These are phyloP conservation scores for Malurus splendens DNA, from an alignment of 2,797 vertebrate genomes.

Conservation along the genomic window DNA sequence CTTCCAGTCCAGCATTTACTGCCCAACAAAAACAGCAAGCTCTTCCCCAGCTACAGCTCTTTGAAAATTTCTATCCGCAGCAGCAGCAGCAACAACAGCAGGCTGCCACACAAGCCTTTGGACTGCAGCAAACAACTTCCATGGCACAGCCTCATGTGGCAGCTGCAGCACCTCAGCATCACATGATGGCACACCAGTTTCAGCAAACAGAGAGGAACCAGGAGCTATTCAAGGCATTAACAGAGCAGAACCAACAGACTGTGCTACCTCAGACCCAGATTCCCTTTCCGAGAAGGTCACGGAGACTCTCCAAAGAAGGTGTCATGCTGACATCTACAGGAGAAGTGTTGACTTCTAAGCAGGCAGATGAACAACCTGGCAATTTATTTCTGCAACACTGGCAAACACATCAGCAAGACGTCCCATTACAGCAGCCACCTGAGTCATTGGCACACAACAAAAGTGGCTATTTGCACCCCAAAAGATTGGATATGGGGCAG, in stretches of 20 bases:
- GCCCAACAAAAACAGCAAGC: conserved; percentile 73
- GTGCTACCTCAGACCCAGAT: conserved; percentile 76
- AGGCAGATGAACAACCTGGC: conserved; percentile 64
- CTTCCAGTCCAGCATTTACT: conserved; percentile 82
- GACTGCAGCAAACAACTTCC: conserved; percentile 61
- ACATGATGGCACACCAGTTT: conserved; percentile 68
- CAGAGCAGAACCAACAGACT: conserved; percentile 71
- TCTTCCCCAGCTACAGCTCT: conserved; percentile 75
- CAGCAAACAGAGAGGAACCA: conserved; percentile 73
- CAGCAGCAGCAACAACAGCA: conserved; percentile 55
- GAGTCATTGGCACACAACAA: conserved; percentile 59
- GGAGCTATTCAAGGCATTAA: conserved; percentile 74
- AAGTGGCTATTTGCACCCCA: conserved; percentile 26
- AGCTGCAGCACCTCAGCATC: conserved; percentile 66
- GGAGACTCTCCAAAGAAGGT: conserved; percentile 91
- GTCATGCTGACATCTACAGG: conserved; percentile 72
- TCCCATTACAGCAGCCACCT: conserved; percentile 59
- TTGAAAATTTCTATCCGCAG: conserved; percentile 81
- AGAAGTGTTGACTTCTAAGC: conserved; percentile 60
- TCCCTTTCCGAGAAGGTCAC: conserved; percentile 83
- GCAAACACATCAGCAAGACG: conserved; percentile 66
- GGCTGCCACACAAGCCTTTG: conserved; percentile 67
- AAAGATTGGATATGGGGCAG: conserved; percentile 70
- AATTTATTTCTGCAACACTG: conserved; percentile 72
- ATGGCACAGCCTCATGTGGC: conserved; percentile 68